These are phyloP conservation scores for Amphipyra tragopoginis DNA, from an alignment of 2,888 invertebrate species.

Conservation along the genomic window DNA sequence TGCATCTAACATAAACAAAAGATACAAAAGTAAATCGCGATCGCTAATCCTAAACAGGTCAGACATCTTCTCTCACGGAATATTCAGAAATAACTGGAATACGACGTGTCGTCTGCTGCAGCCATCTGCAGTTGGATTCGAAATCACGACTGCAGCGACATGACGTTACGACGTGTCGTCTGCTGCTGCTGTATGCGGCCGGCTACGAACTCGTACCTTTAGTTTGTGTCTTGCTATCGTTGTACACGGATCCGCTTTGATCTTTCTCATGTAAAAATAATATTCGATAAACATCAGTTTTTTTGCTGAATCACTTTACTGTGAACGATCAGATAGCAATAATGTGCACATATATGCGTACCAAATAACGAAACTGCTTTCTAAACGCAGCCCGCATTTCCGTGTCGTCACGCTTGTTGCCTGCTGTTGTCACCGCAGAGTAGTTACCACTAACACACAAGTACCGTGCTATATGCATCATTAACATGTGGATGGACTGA, in stretches of 20 bases:
- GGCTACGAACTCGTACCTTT: too few species aligned
- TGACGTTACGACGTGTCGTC: too few species aligned
- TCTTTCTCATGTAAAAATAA: neutral
- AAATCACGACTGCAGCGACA: too few species aligned
- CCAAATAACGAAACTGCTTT: constrained; percentile 67
- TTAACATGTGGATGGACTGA: constrained; percentile 20
- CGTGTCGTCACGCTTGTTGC: constrained; percentile 70
- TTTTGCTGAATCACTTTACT: constrained; percentile 17
- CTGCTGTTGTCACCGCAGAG: constrained; percentile 59
- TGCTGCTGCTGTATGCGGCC: too few species aligned
- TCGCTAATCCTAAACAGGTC: too few species aligned
- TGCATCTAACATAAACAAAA: too few species aligned
- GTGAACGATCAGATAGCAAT: constrained; percentile 32
- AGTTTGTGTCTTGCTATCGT: too few species aligned
- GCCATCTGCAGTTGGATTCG: too few species aligned
- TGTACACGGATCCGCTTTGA: neutral
- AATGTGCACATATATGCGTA: constrained; percentile 49
- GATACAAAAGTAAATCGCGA: too few species aligned
- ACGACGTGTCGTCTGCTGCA: too few species aligned
- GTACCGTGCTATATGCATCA: constrained; percentile 25
- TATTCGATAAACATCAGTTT: neutral
- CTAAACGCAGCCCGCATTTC: constrained; percentile 73
- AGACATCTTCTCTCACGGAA: too few species aligned
- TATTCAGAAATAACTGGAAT: too few species aligned
- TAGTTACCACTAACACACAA: constrained; percentile 23